Base-by-base conservation (phyloP, 2,888 invertebrate species). In the Netelia melanura region DNA sequence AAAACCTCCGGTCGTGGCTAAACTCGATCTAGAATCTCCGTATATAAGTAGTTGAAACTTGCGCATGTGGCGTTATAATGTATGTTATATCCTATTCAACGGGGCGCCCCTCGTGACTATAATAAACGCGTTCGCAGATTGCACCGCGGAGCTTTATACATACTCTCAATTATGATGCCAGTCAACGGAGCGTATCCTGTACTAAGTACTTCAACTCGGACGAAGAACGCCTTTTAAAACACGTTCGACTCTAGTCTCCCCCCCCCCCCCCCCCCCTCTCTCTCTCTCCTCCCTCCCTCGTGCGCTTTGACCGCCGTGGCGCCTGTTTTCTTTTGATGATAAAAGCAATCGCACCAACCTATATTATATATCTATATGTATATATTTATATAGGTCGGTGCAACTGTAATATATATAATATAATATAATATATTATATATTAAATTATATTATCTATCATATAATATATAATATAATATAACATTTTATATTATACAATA, bases 91-190 rank as follows among this genome's bases (percentile, higher is more conserved):
- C 68, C 72, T 75, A 84, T 77, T 78, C 48, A 62, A 62, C 14
- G 56, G 38, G 38, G 14, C 17, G 79, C 71, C 64, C 62, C 77
- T 68, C 78, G 70, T 65, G 70, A 84, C 74, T 74, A 84, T 84
- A 84, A 84, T 81, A 84, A 84, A 84, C 78, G 84, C 68, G 77
- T 78, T 84, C 78, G 81, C 78, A 38, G 77, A 81, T 84, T 74
- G 81, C 84, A 52, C 64, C 25, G 21, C 25, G 44, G 30, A 44
- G 21, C 17, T 52, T 76, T 56, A 43, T 30, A 65, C 30, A 76
- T 76, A 77, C 76, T 84, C 81, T 71, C 84, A 85, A 85, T 85
- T 85, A 85, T 82, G 72, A 79, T 71, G 85, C 70, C 81, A 78
- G 75, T 75, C 81, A 81, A 82, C 85, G 81, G 75, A 85, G 74